Percentiles rank a stretch among this genome's conserved stretches.
Conservation (phyloP, 1,140 invertebrate species). For the Macrotrachela quadricornifera region DNA sequence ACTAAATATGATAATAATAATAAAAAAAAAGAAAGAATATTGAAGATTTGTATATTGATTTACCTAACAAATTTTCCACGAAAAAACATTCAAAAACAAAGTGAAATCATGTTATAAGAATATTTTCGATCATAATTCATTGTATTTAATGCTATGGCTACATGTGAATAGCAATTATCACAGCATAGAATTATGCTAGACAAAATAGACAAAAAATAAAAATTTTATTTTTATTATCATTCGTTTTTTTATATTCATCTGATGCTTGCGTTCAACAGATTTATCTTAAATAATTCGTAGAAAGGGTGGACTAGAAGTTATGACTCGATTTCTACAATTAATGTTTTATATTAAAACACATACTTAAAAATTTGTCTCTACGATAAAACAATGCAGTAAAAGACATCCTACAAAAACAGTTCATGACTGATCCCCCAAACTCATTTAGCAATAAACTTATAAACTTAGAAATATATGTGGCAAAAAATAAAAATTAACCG, state of each 20-base stretch:
- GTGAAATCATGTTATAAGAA: constrained; percentile 77
- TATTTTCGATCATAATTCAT: constrained; percentile 60
- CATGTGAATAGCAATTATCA: constrained; percentile 96
- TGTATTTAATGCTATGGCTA: constrained; percentile 67
- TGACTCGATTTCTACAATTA: no score
- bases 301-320: constrained; percentile 30
- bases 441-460: no score
- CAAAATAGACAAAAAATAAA: constrained; percentile 11
- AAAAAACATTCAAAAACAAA: constrained; percentile 53
- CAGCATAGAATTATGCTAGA: constrained; percentile 84
- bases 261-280: constrained; percentile 65
- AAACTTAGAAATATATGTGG: no score
- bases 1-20: no score
- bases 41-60: no score
- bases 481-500: no score
- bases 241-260: constrained; percentile 68
- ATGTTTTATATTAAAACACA: no score
- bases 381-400: no score
- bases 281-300: constrained; percentile 46
- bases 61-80: constrained; percentile 64
- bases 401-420: no score
- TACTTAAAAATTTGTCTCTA: no score
- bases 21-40: no score
- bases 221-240: constrained; percentile 52
- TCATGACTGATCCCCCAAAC: no score